These are phyloP conservation scores for Calonectris borealis DNA, from an alignment of 2,113 vertebrate species.

Conservation along the genomic window DNA sequence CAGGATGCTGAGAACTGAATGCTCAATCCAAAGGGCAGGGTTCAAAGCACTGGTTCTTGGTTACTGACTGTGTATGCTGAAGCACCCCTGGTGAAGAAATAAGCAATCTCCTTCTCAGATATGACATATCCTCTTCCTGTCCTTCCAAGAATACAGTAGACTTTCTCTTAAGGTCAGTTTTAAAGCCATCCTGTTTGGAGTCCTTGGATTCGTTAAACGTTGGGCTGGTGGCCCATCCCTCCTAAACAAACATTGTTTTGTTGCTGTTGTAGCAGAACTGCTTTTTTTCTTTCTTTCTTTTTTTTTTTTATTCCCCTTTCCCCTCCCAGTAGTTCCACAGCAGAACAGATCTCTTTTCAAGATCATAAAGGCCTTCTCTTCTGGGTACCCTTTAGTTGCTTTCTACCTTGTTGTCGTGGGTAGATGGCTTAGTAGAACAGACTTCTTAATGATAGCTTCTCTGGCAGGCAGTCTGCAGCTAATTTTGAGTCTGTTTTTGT, in stretches of 20 bases:
- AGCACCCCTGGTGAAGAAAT: background rate
- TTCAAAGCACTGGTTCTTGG: background rate
- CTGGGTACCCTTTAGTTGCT: background rate
- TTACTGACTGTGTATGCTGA: background rate
- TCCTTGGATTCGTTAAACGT: background rate
- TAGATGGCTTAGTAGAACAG: background rate
- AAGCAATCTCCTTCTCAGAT: background rate
- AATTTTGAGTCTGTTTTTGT: background rate
- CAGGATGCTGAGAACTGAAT: background rate
- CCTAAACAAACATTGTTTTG: background rate
- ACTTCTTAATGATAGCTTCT: background rate
- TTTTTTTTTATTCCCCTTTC: fast-evolving
- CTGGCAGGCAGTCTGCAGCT: background rate
- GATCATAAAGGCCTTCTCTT: background rate
- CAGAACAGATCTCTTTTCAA: background rate
- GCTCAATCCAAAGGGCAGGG: background rate
- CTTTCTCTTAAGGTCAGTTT: background rate
- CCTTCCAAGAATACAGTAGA: background rate
- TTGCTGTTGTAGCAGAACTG: background rate
- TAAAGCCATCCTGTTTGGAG: background rate
- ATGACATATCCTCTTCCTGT: background rate
- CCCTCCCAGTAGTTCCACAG: background rate
- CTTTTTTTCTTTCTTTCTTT: background rate
- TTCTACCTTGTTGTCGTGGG: background rate
- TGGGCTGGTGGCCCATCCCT: background rate